phyloP scores from a whole-genome alignment of 92 coral and sea anemone species.

The Palythoa grandis region DNA sequence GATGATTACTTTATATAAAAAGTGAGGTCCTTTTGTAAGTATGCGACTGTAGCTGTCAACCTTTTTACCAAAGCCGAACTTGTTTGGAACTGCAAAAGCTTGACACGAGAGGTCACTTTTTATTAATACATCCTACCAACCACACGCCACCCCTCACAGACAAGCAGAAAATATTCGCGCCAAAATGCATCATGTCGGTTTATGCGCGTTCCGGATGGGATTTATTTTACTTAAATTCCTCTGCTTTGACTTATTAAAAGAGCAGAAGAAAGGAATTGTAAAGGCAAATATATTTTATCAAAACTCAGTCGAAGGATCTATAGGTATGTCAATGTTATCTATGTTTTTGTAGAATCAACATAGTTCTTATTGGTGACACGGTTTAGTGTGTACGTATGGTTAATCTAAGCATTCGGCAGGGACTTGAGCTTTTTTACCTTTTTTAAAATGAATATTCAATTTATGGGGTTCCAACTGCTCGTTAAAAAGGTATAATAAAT shows the following conservation, averaged over 20 bases:
- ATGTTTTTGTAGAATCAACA: too few relatives aligned
- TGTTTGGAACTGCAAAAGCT: neutral
- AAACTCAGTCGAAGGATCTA: too few relatives aligned
- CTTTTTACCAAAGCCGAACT: neutral
- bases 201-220: neutral
- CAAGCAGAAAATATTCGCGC: neutral
- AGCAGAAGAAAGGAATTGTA: too few relatives aligned
- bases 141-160: neutral
- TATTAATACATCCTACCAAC: neutral
- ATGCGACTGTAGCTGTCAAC: neutral
- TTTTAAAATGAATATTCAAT: too few relatives aligned
- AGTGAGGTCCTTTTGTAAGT: conserved; percentile 7
- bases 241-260: too few relatives aligned
- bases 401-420: too few relatives aligned
- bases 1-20: conserved; percentile 19
- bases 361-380: too few relatives aligned
- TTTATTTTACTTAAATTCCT: neutral
- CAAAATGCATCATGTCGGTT: neutral
- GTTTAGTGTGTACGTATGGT: neutral
- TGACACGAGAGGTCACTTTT: neutral
- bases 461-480: too few relatives aligned
- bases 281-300: too few relatives aligned
- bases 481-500: too few relatives aligned
- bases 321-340: too few relatives aligned
- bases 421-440: too few relatives aligned